Evolutionary conservation across 2,113 vertebrate species (phyloP), one percentile per base, ranked within the genome.

Genomic region (Indicator maculatus): DNA sequence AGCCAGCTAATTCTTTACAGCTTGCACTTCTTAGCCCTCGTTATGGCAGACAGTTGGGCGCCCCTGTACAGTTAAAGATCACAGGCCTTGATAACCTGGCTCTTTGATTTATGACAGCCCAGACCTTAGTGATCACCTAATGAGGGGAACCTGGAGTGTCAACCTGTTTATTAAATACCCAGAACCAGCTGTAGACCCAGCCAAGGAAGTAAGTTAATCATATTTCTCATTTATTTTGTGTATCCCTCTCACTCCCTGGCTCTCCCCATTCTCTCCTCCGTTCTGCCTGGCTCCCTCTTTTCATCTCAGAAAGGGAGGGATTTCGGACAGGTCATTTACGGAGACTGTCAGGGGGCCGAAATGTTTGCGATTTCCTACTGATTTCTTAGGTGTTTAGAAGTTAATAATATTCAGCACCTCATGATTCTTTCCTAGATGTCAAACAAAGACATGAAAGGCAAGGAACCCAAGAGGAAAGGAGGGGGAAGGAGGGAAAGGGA

Each of bases 151-250:
- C 83, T 96, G 88, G 98, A 98, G 98, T 99, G 99, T 99, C 99
- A 99, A 99, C 98, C 98, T 99, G 98, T 99, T 99, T 99, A 99
- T 99, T 99, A 99, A 99, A 99, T 99, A 98, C 98, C 98, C 97
- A 97, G 98, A 99, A 99, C 98, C 99, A 99, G 98, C 98, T 99
- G 98, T 98, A 97, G 98, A 88, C 90, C 4, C 45, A 91, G 95
- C 94, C 66, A 55, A 93, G 94, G 95, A 93, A 98, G 97, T 97
- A 97, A 97, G 95, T 97, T 98, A 98, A 97, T 97, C 98, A 97
- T 96, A 97, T 97, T 97, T 98, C 97, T 98, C 97, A 97, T 98
- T 98, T 97, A 96, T 95, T 96, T 92, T 93, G 90, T 66, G 95
- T 95, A 95, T 89, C 91, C 76, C 76, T 90, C 72, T 73, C 44